Evolutionary conservation across 35 echinoderm and acorn worm species (phyloP).

Genomic region (Diadema setosum): DNA sequence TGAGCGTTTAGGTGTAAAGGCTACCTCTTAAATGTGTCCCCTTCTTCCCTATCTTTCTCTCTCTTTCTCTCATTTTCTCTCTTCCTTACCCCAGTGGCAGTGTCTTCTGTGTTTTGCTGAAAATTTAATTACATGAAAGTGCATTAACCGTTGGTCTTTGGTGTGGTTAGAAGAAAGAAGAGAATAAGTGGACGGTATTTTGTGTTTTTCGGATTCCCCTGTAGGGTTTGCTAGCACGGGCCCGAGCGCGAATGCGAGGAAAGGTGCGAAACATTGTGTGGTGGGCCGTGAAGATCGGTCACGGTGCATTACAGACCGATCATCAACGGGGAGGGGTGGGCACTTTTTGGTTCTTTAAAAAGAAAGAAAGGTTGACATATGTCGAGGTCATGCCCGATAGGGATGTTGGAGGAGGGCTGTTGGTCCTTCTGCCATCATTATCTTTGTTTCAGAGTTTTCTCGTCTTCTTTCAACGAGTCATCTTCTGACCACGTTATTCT

Average conservation of each 20-base stretch:
- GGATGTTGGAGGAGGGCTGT: too few relatives aligned
- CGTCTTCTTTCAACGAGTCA: too few relatives aligned
- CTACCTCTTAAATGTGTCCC: too few relatives aligned
- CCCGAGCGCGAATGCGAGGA: background rate
- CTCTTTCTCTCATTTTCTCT: background rate
- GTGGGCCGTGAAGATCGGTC: background rate
- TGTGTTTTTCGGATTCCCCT: background rate
- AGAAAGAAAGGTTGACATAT: too few relatives aligned
- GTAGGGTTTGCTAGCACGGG: too few relatives aligned
- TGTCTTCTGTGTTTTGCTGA: background rate
- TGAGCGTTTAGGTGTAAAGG: constrained; percentile 4
- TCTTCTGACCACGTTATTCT: too few relatives aligned
- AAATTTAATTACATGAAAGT: constrained; percentile 7
- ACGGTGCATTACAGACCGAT: background rate
- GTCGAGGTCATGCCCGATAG: too few relatives aligned
- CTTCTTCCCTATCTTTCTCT: background rate
- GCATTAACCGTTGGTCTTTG: background rate
- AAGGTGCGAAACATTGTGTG: background rate
- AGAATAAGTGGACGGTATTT: background rate
- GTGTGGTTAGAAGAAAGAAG: too few relatives aligned
- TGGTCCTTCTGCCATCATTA: too few relatives aligned
- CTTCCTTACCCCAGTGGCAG: background rate
- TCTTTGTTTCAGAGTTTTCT: too few relatives aligned
- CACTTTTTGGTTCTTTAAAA: too few relatives aligned
- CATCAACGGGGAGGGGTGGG: too few relatives aligned